Percentiles rank a stretch among this genome's conserved stretches.
phyloP scores from a whole-genome alignment of 1,140 invertebrate species.

The Drosophila nigrodunni region DNA sequence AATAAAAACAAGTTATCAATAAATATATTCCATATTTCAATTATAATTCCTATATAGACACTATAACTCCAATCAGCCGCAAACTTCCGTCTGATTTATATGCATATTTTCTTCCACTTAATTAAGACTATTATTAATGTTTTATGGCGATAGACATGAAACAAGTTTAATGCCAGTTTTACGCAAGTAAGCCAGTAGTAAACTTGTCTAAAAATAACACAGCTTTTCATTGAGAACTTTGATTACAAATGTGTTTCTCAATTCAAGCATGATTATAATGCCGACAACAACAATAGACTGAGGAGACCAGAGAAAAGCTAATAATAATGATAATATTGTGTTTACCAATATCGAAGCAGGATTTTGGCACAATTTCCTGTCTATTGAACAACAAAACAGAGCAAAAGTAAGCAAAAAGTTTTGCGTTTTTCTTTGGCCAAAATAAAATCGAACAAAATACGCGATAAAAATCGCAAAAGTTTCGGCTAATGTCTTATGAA shows the following conservation, averaged over 20 bases:
- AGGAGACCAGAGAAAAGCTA: background rate
- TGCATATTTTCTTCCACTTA: constrained; percentile 11
- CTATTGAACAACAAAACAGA: constrained; percentile 58
- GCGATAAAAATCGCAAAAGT: constrained; percentile 47
- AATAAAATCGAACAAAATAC: constrained; percentile 32
- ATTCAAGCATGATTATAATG: constrained; percentile 64
- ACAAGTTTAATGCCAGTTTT: constrained; percentile 59
- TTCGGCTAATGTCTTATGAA: constrained; percentile 34
- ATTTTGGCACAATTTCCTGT: constrained; percentile 72
- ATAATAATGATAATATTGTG: constrained; percentile 37
- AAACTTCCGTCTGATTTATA: constrained; percentile 19
- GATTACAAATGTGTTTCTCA: constrained; percentile 57
- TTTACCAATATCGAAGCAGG: constrained; percentile 55
- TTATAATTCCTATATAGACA: constrained; percentile 10
- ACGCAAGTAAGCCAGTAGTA: constrained; percentile 28
- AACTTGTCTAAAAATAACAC: constrained; percentile 56
- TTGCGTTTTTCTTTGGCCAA: constrained; percentile 45
- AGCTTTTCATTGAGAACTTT: constrained; percentile 38
- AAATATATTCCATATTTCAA: background rate
- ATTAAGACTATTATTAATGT: constrained; percentile 24
- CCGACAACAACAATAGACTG: constrained; percentile 8
- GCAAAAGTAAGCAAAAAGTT: constrained; percentile 14
- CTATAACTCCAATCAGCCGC: background rate
- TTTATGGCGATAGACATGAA: constrained; percentile 27
- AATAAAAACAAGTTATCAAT: too few relatives aligned